Evolutionary conservation across 2,113 vertebrate species (phyloP), one percentile per base, ranked within the genome.

Genomic region (Carettochelys insculpta): DNA sequence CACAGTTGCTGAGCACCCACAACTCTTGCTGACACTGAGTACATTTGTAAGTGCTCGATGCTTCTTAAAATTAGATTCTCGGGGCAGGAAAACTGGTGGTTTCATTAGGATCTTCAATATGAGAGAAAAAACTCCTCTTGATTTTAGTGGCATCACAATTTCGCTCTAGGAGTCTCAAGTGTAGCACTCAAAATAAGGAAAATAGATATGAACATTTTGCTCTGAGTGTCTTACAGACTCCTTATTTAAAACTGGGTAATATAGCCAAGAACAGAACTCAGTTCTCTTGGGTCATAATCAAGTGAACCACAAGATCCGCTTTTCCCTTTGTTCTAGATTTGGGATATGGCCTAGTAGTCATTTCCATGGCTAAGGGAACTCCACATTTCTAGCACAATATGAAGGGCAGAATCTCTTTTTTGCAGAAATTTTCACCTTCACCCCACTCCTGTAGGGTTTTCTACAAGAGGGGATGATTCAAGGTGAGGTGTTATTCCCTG

Each of bases 151-250:
- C 6, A n/a, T n/a, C 52, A 76, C 13, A 3, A 8, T 85, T 94
- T 92, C 52, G 61, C 43, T 29, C 34, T 65, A 79, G 11, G 27
- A 11, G 53, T 75, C 38, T 73, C 50, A 90, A 12, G 45, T 50
- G 41, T 43, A 86, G 50, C 5, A 65, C 48, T 56, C 22, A 38
- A 89, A 81, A 92, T 47, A 61, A 87, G 54, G 80, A 87, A 29
- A 47, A 56, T 3, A 91, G 86, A 83, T 75, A 0, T 3, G 11
- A 71, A 20, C 82, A 80, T 4, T 68, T 52, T 38, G 65, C 29
- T 77, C 93, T 80, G 65, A 92, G 65, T 83, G 71, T 85, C n/a
- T 88, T 88, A 17, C 34, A 56, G 54, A 58, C 54, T 31, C 54
- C 54, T 29, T 56, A 31, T 56, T 27, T 58, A 58, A 58, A 58